Percentiles rank a stretch among this genome's conserved stretches.
These are phyloP conservation scores for Morpho helenor DNA, from an alignment of 2,888 invertebrate genomes.

Conservation along the genomic window DNA sequence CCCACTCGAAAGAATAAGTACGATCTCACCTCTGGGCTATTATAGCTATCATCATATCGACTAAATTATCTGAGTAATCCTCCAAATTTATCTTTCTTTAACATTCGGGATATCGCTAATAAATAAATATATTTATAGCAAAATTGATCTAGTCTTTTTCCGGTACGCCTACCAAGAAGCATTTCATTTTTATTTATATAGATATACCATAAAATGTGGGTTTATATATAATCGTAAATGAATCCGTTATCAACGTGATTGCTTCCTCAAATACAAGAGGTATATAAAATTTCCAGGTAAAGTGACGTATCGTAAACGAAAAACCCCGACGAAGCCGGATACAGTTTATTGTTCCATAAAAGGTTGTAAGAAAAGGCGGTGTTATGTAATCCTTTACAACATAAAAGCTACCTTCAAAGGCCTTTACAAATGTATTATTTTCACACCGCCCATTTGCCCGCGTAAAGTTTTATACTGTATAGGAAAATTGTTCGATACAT, in stretches of 20 bases:
- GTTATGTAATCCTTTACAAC: constrained; percentile 4
- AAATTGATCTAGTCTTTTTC: no score
- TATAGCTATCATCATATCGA: no score
- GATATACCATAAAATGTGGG: no score
- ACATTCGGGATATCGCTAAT: no score
- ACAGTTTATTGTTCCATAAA: constrained; percentile 8
- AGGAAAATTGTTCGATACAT: constrained; percentile 36
- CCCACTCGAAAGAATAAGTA: no score
- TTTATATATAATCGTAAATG: no score
- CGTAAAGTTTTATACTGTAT: constrained; percentile 13
- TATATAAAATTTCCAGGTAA: constrained; percentile 8
- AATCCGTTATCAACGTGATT: background rate
- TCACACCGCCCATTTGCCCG: background rate
- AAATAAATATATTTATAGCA: no score
- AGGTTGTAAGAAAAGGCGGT: constrained; percentile 5
- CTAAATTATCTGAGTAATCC: no score
- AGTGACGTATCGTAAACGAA: constrained; percentile 9
- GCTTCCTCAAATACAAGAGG: background rate
- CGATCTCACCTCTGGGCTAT: no score
- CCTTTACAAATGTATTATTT: background rate
- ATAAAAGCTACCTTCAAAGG: constrained; percentile 4
- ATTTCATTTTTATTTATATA: no score
- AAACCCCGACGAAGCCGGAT: constrained; percentile 5
- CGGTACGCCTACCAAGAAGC: no score
- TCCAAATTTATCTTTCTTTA: no score